Evolutionary conservation across 2,113 vertebrate species (phyloP).

Genomic region (Cyprinodon variegatus): DNA sequence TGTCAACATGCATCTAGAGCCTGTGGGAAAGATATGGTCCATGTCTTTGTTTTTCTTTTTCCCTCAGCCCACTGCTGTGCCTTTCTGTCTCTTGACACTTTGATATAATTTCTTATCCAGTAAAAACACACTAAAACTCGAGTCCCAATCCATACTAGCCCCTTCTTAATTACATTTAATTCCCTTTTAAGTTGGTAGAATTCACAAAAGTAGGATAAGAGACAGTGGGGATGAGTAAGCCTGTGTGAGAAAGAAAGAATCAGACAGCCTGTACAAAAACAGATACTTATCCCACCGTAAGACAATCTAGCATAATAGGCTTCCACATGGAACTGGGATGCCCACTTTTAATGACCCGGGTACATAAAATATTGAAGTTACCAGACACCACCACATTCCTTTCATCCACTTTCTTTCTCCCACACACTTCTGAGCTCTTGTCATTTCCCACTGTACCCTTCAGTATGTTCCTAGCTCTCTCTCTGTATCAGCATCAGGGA

Average conservation of each 20-base stretch:
- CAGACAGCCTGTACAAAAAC: conserved; percentile 13
- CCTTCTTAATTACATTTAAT: conserved; percentile 45
- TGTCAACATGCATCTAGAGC: conserved; percentile 28
- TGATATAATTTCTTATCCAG: conserved; percentile 14
- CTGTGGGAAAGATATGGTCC: conserved; percentile 21
- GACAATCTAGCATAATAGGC: conserved; percentile 36
- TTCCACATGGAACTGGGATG: conserved; percentile 22
- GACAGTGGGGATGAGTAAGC: background rate
- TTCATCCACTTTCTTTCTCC: conserved; percentile 14
- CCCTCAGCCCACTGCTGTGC: background rate
- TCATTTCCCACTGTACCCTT: conserved; percentile 11
- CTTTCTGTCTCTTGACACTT: background rate
- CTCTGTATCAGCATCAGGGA: conserved; percentile 15
- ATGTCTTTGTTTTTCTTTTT: background rate
- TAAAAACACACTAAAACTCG: conserved; percentile 1
- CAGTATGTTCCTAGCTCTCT: conserved; percentile 4
- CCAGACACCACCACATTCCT: conserved; percentile 19
- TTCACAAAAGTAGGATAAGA: background rate
- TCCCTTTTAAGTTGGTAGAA: conserved; percentile 18
- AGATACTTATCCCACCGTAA: conserved; percentile 24
- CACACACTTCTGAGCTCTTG: conserved; percentile 5
- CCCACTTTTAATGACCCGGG: conserved; percentile 61
- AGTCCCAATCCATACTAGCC: background rate
- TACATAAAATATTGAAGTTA: conserved; percentile 58
- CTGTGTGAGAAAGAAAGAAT: conserved; percentile 2